Conservation (phyloP, 2,113 vertebrate genomes). For the Phrynosoma blainvillii region DNA sequence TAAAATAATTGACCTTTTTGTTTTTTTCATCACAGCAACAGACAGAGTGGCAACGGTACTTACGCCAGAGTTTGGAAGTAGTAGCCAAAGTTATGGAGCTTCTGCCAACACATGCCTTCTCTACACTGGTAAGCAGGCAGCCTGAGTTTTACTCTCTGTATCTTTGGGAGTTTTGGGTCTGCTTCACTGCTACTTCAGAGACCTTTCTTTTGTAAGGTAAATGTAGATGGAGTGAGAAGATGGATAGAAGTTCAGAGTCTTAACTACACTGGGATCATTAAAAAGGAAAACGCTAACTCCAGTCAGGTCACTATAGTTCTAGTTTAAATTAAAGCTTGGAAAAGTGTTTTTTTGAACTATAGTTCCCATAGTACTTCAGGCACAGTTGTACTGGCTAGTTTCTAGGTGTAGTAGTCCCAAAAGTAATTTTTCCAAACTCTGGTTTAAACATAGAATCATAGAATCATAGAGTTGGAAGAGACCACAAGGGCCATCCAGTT, state of each 20-base stretch:
- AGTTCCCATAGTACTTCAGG: no score
- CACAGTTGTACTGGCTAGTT: no score
- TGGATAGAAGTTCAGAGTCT: background rate
- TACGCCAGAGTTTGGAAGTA: slow-evolving; percentile 97
- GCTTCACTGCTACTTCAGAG: background rate
- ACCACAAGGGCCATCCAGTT: no score
- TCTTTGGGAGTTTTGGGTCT: background rate
- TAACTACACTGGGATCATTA: background rate
- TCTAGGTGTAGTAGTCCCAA: no score
- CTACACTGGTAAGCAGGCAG: slow-evolving; percentile 85
- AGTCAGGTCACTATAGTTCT: background rate
- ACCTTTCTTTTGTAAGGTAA: background rate
- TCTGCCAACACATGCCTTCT: slow-evolving; percentile 94
- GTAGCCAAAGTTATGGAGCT: slow-evolving; percentile 99
- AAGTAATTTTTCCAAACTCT: no score
- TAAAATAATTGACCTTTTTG: slow-evolving; percentile 50
- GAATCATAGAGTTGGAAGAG: no score
- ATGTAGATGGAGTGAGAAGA: background rate
- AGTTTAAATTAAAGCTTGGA: no score
- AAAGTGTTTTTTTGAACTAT: no score
- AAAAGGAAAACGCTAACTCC: no score
- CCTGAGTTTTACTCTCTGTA: background rate
- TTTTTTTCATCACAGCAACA: slow-evolving; percentile 84
- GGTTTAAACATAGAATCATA: no score
- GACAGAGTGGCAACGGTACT: slow-evolving; percentile 97